Percentiles rank a stretch among this genome's conserved stretches.
These are phyloP conservation scores for Cassiopea andromeda DNA, from an alignment of 30 jellyfish, hydroid and myxozoan genomes.

Conservation along the genomic window DNA sequence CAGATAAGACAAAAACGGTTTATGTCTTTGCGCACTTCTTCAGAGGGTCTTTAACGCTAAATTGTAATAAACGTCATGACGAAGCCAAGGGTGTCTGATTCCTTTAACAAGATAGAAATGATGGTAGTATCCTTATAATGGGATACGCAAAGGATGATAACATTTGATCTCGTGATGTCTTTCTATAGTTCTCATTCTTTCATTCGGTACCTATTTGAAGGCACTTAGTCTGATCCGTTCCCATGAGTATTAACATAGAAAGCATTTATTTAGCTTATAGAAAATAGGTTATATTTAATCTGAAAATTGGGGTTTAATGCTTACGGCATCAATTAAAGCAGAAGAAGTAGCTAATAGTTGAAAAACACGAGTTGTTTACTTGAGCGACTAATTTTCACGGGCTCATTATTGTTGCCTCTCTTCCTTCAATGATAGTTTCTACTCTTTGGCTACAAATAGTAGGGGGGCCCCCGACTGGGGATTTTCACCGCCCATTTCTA, in stretches of 20 bases:
- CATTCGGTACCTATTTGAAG: constrained; percentile 13
- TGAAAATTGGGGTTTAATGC: neutral
- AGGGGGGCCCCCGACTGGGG: too few relatives aligned
- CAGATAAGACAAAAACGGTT: too few relatives aligned
- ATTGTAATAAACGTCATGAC: too few relatives aligned
- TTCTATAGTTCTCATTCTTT: neutral
- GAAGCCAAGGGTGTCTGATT: neutral
- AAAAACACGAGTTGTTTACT: neutral
- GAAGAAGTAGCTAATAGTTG: neutral
- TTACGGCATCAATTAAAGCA: neutral
- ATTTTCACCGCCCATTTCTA: too few relatives aligned
- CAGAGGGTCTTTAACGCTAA: too few relatives aligned
- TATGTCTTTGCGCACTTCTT: too few relatives aligned
- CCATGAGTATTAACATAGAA: constrained; percentile 3
- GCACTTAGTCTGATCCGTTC: constrained; percentile 16
- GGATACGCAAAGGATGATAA: neutral
- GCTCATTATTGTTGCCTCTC: neutral
- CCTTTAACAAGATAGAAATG: neutral
- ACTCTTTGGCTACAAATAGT: too few relatives aligned
- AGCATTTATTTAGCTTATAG: neutral
- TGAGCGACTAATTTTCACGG: neutral
- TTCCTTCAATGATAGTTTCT: neutral
- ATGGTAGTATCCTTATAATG: neutral
- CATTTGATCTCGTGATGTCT: constrained; percentile 5
- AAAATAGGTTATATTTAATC: constrained; percentile 1